Conservation (phyloP, 2,888 invertebrate species). For the Iselma pallidipennis region DNA sequence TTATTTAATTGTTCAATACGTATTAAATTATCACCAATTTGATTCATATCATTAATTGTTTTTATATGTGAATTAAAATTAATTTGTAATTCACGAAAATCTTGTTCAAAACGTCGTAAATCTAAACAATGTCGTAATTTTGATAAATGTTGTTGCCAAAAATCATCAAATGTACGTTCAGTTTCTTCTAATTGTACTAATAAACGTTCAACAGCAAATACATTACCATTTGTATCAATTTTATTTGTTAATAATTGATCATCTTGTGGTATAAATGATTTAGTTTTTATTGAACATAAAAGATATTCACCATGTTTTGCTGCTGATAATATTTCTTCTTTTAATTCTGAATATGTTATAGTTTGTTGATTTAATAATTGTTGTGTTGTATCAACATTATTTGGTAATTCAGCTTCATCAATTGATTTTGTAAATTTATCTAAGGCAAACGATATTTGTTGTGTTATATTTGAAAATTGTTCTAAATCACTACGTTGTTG, state of each 20-base stretch:
- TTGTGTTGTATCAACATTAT: slow-evolving; percentile 89
- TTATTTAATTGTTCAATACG: slow-evolving; percentile 78
- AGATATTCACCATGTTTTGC: slow-evolving; percentile 88
- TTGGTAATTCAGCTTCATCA: slow-evolving; percentile 91
- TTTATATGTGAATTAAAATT: slow-evolving; percentile 80
- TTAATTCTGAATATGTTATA: slow-evolving; percentile 69
- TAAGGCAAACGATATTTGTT: slow-evolving; percentile 84
- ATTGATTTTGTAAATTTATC: slow-evolving; percentile 87
- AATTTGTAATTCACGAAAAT: slow-evolving; percentile 88
- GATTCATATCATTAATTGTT: slow-evolving; percentile 80
- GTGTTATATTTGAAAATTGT: slow-evolving; percentile 90
- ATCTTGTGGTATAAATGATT: slow-evolving; percentile 53
- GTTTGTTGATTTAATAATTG: slow-evolving; percentile 84
- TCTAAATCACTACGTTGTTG: slow-evolving; percentile 96
- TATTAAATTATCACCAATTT: slow-evolving; percentile 84
- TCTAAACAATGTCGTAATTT: slow-evolving; percentile 88
- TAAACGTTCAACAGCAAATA: slow-evolving; percentile 89
- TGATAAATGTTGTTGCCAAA: slow-evolving; percentile 91
- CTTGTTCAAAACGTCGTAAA: slow-evolving; percentile 91
- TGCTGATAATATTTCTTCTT: slow-evolving; percentile 84
- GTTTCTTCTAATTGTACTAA: slow-evolving; percentile 93
- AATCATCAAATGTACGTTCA: slow-evolving; percentile 89
- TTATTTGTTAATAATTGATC: slow-evolving; percentile 47
- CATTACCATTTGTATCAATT: slow-evolving; percentile 74
- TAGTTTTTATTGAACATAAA: slow-evolving; percentile 71